Evolutionary conservation across 2,113 vertebrate species (phyloP).

Genomic region (Prietella phreatophila): DNA sequence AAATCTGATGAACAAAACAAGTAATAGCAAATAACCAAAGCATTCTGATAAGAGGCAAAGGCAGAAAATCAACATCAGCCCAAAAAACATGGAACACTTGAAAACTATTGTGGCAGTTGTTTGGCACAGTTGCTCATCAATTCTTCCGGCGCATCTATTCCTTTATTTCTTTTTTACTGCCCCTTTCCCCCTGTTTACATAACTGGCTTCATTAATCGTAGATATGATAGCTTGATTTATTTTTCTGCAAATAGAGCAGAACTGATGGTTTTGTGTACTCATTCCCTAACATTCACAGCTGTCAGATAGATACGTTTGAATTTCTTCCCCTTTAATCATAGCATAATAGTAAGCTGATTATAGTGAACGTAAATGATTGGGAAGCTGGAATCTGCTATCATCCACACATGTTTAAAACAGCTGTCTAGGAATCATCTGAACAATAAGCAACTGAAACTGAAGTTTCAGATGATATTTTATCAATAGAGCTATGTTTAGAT

Average conservation of each 20-base stretch:
- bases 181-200: neutral
- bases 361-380: neutral
- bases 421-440: neutral
- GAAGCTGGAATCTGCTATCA: neutral
- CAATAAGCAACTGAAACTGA: neutral
- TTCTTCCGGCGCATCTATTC: neutral
- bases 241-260: conserved; percentile 15
- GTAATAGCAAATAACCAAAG: neutral
- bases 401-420: conserved; percentile 13
- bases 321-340: conserved; percentile 34
- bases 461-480: neutral
- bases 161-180: neutral
- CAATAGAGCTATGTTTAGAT: neutral
- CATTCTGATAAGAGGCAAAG: neutral
- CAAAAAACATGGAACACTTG: neutral
- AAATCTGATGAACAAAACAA: conserved; percentile 20
- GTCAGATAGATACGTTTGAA: conserved; percentile 37
- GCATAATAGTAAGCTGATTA: conserved; percentile 32
- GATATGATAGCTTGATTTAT: neutral
- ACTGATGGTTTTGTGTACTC: neutral
- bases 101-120: neutral
- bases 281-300: neutral
- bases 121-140: conserved; percentile 9
- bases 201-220: conserved; percentile 32
- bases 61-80: neutral